Evolutionary conservation across 2,797 vertebrate genomes (phyloP), one percentile per base, ranked within the genome.

Genomic region (Gorsachius magnificus): DNA sequence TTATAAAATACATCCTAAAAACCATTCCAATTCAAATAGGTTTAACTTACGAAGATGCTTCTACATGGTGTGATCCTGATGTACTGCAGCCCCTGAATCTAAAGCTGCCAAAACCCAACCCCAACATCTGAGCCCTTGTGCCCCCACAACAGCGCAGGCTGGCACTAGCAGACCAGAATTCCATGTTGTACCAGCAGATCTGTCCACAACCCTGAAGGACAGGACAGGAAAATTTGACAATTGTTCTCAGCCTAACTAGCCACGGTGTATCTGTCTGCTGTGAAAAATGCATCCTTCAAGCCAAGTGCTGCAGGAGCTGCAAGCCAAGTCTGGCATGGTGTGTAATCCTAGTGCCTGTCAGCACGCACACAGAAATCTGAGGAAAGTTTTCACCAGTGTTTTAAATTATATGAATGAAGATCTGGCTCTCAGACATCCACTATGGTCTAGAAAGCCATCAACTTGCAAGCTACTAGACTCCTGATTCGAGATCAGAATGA

Each of bases 11-110:
- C 2, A 56, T 50, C 21, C 13, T 41, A 16, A 24, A 18, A 20
- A 36, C 11, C 4, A 45, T n/a, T 50, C 19, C 16, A 41, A 16
- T 28, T 51, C 33, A 66, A 57, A 63, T n/a, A 5, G 18, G 56
- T 87, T 84, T 57, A 60, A 46, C 6, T 53, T 76, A 35, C 0
- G 2, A 51, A 61, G 33, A 82, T 24, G 15, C 20, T 84, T 79
- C 53, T 43, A 13, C 0, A 0, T 4, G 3, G 4, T 11, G 12
- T 38, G 25, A 69, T 53, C 45, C 45, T 71, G 28, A 36, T 5
- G 1, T 31, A 22, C 2, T 54, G 25, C 46, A 74, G 61, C 5
- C 12, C 16, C 16, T 6, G 5, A 63, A 69, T 6, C 31, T 64
- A 60, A 83, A 87, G 20, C 61, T 78, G 22, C 20, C 26, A 63